Evolutionary conservation across 92 coral and sea anemone genomes (phyloP).

Genomic region (Umimayanthus chanpuru): DNA sequence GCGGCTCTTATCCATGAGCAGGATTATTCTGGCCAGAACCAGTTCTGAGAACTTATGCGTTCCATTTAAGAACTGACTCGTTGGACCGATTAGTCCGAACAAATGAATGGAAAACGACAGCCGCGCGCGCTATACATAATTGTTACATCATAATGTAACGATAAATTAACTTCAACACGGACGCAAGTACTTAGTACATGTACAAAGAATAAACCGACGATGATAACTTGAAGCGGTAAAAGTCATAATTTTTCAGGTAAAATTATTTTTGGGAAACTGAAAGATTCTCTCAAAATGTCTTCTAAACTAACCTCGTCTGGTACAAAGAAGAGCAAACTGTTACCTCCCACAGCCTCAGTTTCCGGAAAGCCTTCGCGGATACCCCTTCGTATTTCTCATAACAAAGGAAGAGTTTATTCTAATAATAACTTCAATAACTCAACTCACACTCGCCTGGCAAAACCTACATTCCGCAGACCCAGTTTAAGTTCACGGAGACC

Average conservation of each 20-base stretch:
- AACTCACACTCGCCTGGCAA: background rate
- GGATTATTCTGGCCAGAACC: no score
- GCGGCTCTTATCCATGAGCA: no score
- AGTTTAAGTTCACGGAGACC: background rate
- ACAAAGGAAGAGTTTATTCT: background rate
- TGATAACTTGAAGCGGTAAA: background rate
- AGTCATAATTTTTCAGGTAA: background rate
- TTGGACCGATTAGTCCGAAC: no score
- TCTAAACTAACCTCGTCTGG: background rate
- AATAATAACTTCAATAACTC: background rate
- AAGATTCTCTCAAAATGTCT: background rate
- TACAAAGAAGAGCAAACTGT: background rate
- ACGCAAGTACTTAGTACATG: background rate
- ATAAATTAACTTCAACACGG: background rate
- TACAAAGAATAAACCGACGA: background rate
- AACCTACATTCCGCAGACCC: background rate
- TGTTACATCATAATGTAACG: conserved; percentile 9
- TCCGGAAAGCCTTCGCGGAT: background rate
- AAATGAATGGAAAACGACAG: no score
- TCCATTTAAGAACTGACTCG: no score
- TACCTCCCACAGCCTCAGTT: background rate
- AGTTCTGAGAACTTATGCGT: no score
- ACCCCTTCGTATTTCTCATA: background rate
- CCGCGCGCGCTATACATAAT: conserved; percentile 5
- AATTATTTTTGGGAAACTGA: background rate